These are phyloP conservation scores for Gonatopus flavifemur DNA, from an alignment of 1,140 invertebrate genomes.

Conservation along the genomic window DNA sequence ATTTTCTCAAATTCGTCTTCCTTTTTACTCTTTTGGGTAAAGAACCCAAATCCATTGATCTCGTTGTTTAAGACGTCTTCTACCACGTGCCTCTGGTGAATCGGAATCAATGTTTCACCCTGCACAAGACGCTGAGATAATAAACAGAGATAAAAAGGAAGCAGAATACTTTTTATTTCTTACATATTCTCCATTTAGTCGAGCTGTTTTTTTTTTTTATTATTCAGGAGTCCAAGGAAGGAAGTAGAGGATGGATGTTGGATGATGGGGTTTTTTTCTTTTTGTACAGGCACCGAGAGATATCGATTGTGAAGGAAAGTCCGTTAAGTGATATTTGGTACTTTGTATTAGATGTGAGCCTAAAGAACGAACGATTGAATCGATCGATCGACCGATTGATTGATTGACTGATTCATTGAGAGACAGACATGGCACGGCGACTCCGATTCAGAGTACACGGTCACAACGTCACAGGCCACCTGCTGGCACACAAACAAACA, in stretches of 20 bases:
- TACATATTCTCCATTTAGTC: too few relatives aligned
- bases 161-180: too few relatives aligned
- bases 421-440: slow-evolving; percentile 58
- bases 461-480: slow-evolving; percentile 61
- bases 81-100: too few relatives aligned
- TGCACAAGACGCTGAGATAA: too few relatives aligned
- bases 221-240: too few relatives aligned
- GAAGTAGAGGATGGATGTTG: slow-evolving; percentile 33
- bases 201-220: too few relatives aligned
- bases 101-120: too few relatives aligned
- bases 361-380: slow-evolving; percentile 27
- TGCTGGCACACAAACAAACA: slow-evolving; percentile 62
- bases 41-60: too few relatives aligned
- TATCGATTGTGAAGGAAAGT: too few relatives aligned
- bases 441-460: slow-evolving; percentile 57
- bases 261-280: slow-evolving; percentile 8
- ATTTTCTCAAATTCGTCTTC: not conserved
- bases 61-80: too few relatives aligned
- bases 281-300: slow-evolving; percentile 40
- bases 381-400: slow-evolving; percentile 25
- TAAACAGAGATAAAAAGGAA: too few relatives aligned
- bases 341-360: not conserved
- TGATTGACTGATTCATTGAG: slow-evolving; percentile 36
- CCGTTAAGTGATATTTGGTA: not conserved
- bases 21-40: not conserved